Percentiles rank a stretch among this genome's conserved stretches.
phyloP scores from a whole-genome alignment of 2,113 vertebrate species.

The Chascanopsetta lugubris region DNA sequence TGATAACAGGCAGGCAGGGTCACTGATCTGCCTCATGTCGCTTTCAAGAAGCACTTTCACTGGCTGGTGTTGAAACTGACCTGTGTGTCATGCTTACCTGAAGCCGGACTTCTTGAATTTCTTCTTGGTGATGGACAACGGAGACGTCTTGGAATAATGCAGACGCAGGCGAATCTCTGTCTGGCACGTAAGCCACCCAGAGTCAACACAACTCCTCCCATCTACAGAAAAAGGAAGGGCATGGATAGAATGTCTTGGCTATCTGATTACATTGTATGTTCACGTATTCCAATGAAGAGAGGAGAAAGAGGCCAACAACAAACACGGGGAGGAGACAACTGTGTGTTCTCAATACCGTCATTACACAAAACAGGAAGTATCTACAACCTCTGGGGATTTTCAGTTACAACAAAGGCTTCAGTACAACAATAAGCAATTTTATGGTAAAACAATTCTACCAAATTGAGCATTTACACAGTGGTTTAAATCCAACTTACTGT shows the following conservation, averaged over 20 bases:
- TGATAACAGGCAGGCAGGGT: neutral
- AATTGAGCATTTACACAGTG: neutral
- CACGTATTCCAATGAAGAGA: too few relatives aligned
- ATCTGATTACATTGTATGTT: neutral
- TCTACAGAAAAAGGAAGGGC: conserved; percentile 77
- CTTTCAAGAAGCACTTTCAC: conserved; percentile 35
- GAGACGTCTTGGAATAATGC: conserved; percentile 90
- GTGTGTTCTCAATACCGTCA: too few relatives aligned
- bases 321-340: too few relatives aligned
- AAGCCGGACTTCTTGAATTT: conserved; percentile 98
- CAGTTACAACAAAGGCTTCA: too few relatives aligned
- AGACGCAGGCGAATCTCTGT: conserved; percentile 95
- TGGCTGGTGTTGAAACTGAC: conserved; percentile 17
- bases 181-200: conserved; percentile 96
- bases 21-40: neutral
- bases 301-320: too few relatives aligned
- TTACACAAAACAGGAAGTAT: too few relatives aligned
- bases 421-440: neutral
- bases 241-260: neutral
- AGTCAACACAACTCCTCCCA: conserved; percentile 87
- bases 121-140: conserved; percentile 95
- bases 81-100: conserved; percentile 82
- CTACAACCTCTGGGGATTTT: too few relatives aligned
- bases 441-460: neutral
- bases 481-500: conserved; percentile 85